Evolutionary conservation across 2,888 invertebrate species (phyloP), one percentile per base, ranked within the genome.

Genomic region (Abrostola tripartita): DNA sequence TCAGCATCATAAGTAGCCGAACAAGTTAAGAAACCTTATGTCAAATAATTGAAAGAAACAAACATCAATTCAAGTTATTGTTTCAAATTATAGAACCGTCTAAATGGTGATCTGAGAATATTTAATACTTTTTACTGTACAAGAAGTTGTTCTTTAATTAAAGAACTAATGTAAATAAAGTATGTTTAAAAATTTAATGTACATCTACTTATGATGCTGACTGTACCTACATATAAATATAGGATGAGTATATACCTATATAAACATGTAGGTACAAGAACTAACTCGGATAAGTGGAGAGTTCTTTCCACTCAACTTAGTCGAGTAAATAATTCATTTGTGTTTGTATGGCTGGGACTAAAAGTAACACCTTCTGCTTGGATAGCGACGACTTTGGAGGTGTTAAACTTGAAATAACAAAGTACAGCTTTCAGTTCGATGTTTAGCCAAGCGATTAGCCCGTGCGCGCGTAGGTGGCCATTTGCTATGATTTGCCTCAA

Each of bases 401-500:
- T 86, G 86, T 76, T 84, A 87, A 88, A 79, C 78, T 79, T 62
- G 36, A 72, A 78, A 79, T 81, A 82, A 85, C 82, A 84, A 85
- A 85, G 81, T 82, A 75, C 75, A 79, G 79, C 80, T 81, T 81
- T 83, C 72, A 82, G 76, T 67, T 65, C 73, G 66, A 77, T 87
- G 81, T 90, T 88, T 88, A 84, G 72, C 78, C 66, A 84, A 85
- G 79, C 81, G 81, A 88, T 88, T 87, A 88, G 83, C 78, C 51
- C 37, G 49, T 24, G 65, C 62, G 71, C 73, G 80, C 81, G 85
- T 84, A 81, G 84, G 85, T 85, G 83, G 84, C 77, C 83, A 84
- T 81, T 82, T 80, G 71, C 78, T 78, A 73, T 82, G 84, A 84
- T 84, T 85, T 84, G 78, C 81, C 71, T 68, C 65, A 75, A 80